Conservation (phyloP, 2,888 invertebrate species). For the Chymomyza procnemis region DNA sequence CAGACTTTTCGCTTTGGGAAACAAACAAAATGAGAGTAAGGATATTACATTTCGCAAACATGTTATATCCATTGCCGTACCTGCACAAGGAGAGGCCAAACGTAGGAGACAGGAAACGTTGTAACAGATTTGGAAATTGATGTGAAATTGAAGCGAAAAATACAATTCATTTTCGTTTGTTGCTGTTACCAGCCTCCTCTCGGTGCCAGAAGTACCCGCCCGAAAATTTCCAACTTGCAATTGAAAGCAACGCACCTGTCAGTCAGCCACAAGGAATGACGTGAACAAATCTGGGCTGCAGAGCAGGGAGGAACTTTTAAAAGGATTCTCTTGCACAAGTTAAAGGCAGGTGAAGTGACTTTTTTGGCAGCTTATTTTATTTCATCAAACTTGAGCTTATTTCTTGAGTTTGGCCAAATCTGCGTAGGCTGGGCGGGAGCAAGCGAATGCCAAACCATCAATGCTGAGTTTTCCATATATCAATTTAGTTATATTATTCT, state of each 20-base stretch:
- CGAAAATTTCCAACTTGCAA: constrained; percentile 1
- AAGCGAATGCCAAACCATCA: background rate
- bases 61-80: background rate
- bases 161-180: constrained; percentile 6
- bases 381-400: background rate
- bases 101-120: background rate
- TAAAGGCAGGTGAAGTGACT: background rate
- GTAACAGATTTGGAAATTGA: constrained; percentile 13
- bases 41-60: background rate
- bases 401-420: background rate
- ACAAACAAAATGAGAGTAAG: background rate
- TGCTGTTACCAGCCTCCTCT: background rate
- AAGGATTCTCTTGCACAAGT: constrained; percentile 18
- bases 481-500: background rate
- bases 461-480: background rate
- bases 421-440: background rate
- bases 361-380: background rate
- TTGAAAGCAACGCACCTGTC: background rate
- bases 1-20: background rate
- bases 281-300: background rate
- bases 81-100: background rate
- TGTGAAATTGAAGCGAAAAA: constrained; percentile 25
- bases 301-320: background rate
- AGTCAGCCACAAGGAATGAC: background rate
- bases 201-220: background rate